Evolutionary conservation across 2,797 vertebrate species (phyloP).

Genomic region (Masticophis lateralis): DNA sequence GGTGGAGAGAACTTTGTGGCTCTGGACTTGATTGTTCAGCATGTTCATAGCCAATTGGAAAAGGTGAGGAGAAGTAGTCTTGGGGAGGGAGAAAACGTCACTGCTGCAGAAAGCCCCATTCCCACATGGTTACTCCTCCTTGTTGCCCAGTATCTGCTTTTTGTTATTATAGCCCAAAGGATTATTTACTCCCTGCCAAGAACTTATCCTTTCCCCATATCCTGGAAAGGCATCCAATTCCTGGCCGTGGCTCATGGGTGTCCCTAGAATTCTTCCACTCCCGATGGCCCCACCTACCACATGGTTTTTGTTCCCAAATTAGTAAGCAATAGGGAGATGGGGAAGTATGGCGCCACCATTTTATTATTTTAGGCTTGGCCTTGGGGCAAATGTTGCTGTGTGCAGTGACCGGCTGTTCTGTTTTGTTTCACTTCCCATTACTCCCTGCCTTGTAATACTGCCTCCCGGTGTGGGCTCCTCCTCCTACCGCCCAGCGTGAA

Average conservation of each 20-base stretch:
- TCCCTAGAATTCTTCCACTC: background rate
- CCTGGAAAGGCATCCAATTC: background rate
- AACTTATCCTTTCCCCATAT: background rate
- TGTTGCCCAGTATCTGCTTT: too few species aligned
- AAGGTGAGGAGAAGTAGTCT: conserved; percentile 74
- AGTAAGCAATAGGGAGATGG: background rate
- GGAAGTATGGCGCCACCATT: rapidly evolving
- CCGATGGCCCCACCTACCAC: background rate
- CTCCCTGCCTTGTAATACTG: background rate
- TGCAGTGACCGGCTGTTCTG: conserved; percentile 13
- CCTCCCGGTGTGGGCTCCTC: background rate
- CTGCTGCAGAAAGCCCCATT: background rate
- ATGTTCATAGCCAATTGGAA: conserved; percentile 96
- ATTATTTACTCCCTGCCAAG: rapidly evolving
- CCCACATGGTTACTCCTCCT: too few species aligned
- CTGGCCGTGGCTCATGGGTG: background rate
- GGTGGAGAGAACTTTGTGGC: conserved; percentile 92
- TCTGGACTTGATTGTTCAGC: conserved; percentile 94
- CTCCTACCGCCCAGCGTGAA: conserved; percentile 80
- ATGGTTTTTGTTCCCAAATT: too few species aligned
- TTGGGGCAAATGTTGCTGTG: background rate
- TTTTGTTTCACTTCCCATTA: background rate
- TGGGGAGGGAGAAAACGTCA: background rate
- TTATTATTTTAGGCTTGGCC: background rate
- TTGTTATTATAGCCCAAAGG: background rate